phyloP scores from a whole-genome alignment of 92 coral and sea anemone genomes.

The Parazoanthus darwini region DNA sequence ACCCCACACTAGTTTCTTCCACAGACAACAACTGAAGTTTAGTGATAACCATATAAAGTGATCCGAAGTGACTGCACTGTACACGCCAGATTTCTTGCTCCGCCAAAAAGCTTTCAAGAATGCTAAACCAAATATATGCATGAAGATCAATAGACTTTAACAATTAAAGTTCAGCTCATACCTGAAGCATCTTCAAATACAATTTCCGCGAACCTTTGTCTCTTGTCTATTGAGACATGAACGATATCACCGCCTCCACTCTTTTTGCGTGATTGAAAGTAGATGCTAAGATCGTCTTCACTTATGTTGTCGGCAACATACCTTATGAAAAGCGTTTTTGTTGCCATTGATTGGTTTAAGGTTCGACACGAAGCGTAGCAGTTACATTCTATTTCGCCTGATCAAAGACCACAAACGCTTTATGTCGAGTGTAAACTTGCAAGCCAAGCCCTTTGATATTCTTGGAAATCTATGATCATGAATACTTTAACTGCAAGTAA shows the following conservation, averaged over 20 bases:
- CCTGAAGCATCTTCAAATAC: slow-evolving; percentile 22
- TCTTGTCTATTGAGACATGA: slow-evolving; percentile 18
- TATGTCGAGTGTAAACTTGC: background rate
- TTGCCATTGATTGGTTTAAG: background rate
- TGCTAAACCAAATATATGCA: no score
- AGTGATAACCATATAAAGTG: no score
- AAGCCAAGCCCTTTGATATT: background rate
- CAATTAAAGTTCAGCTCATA: background rate
- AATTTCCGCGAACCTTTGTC: slow-evolving; percentile 22
- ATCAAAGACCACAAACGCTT: background rate
- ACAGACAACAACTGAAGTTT: no score
- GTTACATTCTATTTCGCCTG: background rate
- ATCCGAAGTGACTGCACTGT: no score
- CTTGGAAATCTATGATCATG: background rate
- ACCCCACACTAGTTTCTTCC: no score
- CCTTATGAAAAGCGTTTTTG: slow-evolving; percentile 8
- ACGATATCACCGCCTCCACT: slow-evolving; percentile 26
- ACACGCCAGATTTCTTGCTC: no score
- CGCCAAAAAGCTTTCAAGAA: background rate
- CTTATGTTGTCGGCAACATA: slow-evolving; percentile 5
- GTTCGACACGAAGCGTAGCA: background rate
- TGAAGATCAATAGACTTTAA: background rate
- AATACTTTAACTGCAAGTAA: no score
- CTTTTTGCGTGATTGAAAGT: slow-evolving; percentile 16
- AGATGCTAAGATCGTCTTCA: slow-evolving; percentile 15